These are phyloP conservation scores for Rhingia rostrata DNA, from an alignment of 2,888 invertebrate species.

Conservation along the genomic window DNA sequence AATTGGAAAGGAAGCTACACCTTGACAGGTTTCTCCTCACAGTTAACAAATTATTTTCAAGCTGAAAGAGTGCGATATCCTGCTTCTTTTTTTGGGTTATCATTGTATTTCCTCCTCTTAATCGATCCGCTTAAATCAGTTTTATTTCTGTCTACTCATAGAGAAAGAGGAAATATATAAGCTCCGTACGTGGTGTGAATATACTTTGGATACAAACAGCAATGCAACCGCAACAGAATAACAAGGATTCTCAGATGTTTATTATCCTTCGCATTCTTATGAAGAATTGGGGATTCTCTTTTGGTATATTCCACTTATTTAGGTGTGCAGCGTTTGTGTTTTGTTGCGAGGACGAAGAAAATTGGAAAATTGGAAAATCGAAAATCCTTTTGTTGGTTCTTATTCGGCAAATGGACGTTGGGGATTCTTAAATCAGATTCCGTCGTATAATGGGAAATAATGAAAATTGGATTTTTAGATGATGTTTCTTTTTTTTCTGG, in stretches of 20 bases:
- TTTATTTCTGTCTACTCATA: neutral
- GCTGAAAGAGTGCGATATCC: neutral
- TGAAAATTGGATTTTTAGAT: slow-evolving; percentile 56
- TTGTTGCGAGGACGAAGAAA: neutral
- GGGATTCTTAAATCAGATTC: slow-evolving; percentile 46
- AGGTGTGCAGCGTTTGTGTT: neutral
- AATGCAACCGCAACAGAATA: slow-evolving; percentile 42
- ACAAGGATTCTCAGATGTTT: slow-evolving; percentile 61
- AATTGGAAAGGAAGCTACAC: slow-evolving; percentile 46
- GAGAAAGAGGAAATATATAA: slow-evolving; percentile 29
- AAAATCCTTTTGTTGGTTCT: slow-evolving; percentile 40
- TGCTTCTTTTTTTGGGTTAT: neutral
- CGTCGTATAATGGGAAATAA: slow-evolving; percentile 48
- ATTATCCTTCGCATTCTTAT: slow-evolving; percentile 56
- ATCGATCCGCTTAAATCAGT: slow-evolving; percentile 49
- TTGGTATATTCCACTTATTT: neutral
- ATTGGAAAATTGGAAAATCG: slow-evolving; percentile 63
- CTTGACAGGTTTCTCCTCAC: slow-evolving; percentile 24
- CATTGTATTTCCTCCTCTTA: slow-evolving; percentile 5
- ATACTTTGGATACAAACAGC: slow-evolving; percentile 18
- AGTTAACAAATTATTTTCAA: slow-evolving; percentile 47
- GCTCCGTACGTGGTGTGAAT: slow-evolving; percentile 62
- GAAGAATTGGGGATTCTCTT: slow-evolving; percentile 32
- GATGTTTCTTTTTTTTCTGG: neutral
- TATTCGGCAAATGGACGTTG: neutral